phyloP scores from a whole-genome alignment of 2,113 vertebrate genomes.

The Myotis davidii region DNA sequence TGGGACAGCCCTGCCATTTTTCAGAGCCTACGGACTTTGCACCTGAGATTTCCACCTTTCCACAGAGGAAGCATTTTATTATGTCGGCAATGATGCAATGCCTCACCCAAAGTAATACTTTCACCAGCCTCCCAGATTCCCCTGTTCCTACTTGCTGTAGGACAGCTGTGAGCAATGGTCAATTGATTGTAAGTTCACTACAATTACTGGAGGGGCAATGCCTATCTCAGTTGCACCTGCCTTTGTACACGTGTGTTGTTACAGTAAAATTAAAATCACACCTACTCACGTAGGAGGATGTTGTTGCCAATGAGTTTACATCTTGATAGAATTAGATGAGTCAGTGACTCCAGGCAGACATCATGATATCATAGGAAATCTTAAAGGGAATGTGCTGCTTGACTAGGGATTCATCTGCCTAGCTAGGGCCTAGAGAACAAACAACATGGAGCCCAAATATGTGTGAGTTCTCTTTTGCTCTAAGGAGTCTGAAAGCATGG shows the following conservation, averaged over 20 bases:
- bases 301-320: constrained; percentile 27
- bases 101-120: not conserved
- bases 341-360: constrained; percentile 30
- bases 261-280: not conserved
- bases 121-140: not conserved
- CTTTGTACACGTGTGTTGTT: constrained; percentile 36
- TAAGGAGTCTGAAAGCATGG: not conserved
- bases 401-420: not conserved
- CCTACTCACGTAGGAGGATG: constrained; percentile 23
- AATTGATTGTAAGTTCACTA: not conserved
- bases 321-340: constrained; percentile 60
- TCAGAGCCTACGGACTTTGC: constrained; percentile 2
- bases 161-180: not conserved
- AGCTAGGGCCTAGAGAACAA: constrained; percentile 4
- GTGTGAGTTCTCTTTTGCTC: not conserved
- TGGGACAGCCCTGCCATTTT: not conserved
- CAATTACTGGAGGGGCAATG: not conserved
- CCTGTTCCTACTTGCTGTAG: not conserved
- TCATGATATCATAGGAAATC: constrained; percentile 33
- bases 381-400: not conserved
- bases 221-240: constrained; percentile 25
- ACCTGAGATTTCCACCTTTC: not conserved
- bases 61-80: constrained; percentile 26
- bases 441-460: not conserved
- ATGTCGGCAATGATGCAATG: not conserved